Conservation (phyloP, 92 coral and sea anemone species). For the Pocillopora meandrina region DNA sequence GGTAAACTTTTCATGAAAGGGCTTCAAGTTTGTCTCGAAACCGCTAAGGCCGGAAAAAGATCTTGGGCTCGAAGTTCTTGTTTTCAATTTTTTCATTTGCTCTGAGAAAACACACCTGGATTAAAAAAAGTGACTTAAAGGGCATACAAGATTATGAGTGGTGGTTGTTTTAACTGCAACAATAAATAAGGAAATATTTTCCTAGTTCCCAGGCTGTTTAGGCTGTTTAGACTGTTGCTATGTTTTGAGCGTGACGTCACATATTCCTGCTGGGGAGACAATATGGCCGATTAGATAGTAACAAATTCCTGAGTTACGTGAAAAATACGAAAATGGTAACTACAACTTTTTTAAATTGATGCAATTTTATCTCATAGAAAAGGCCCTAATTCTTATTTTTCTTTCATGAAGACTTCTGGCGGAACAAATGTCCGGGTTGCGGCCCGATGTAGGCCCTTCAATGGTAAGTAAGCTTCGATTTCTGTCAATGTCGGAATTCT, state of each 20-base stretch:
- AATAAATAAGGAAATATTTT: neutral
- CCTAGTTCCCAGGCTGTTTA: slow-evolving; percentile 49
- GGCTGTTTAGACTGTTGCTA: slow-evolving; percentile 66
- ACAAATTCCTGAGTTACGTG: slow-evolving; percentile 81
- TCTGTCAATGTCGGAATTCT: neutral
- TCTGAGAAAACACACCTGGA: no score
- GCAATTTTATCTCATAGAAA: neutral
- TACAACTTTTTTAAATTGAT: slow-evolving; percentile 5
- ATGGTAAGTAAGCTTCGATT: slow-evolving; percentile 63
- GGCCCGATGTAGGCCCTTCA: slow-evolving; percentile 96
- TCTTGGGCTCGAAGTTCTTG: no score
- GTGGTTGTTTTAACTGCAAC: neutral
- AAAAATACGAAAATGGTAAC: slow-evolving; percentile 79
- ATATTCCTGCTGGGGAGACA: slow-evolving; percentile 42
- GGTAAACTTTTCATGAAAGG: no score
- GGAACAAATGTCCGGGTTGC: slow-evolving; percentile 81
- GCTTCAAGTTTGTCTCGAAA: no score
- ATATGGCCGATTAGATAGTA: slow-evolving; percentile 46
- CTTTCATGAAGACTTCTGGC: slow-evolving; percentile 77
- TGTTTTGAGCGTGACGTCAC: slow-evolving; percentile 93
- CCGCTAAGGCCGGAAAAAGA: no score
- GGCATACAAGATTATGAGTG: no score
- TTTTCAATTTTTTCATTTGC: no score
- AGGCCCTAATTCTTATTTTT: slow-evolving; percentile 36
- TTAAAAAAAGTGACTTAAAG: no score